Conservation (phyloP, 2,888 invertebrate genomes). For the Trissolcus japonicus region DNA sequence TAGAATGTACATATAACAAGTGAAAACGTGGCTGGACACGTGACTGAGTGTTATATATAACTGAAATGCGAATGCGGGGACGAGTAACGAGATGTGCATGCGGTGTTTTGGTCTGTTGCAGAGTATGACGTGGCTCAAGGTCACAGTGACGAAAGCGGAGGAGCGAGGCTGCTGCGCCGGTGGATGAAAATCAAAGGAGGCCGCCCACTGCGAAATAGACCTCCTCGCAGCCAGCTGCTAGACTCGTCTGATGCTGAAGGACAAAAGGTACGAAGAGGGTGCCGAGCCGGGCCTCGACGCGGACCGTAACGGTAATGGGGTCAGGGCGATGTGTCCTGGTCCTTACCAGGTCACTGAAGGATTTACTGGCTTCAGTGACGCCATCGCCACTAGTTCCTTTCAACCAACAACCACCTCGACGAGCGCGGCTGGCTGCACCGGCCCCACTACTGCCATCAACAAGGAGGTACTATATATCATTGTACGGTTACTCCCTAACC, state of each 20-base stretch:
- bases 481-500: no score
- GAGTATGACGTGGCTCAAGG: slow-evolving; percentile 63
- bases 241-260: slow-evolving; percentile 72
- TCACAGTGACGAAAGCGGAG: slow-evolving; percentile 66
- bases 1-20: no score
- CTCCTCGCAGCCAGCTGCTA: slow-evolving; percentile 61
- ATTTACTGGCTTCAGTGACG: slow-evolving; percentile 58
- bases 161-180: slow-evolving; percentile 65
- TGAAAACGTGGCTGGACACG: background rate
- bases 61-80: slow-evolving; percentile 9
- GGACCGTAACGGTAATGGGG: slow-evolving; percentile 73
- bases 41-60: slow-evolving; percentile 11
- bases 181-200: slow-evolving; percentile 66
- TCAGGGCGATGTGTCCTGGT: slow-evolving; percentile 66
- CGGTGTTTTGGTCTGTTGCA: slow-evolving; percentile 47
- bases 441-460: slow-evolving; percentile 72
- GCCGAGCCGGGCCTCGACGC: slow-evolving; percentile 70
- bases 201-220: slow-evolving; percentile 58
- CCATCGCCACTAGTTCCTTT: slow-evolving; percentile 59
- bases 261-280: slow-evolving; percentile 71
- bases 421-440: slow-evolving; percentile 72
- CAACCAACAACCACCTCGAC: slow-evolving; percentile 67
- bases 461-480: slow-evolving; percentile 75
- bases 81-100: slow-evolving; percentile 26
- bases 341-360: slow-evolving; percentile 63